These are phyloP conservation scores for Neoniphon sammara DNA, from an alignment of 2,797 vertebrate species.

Conservation along the genomic window DNA sequence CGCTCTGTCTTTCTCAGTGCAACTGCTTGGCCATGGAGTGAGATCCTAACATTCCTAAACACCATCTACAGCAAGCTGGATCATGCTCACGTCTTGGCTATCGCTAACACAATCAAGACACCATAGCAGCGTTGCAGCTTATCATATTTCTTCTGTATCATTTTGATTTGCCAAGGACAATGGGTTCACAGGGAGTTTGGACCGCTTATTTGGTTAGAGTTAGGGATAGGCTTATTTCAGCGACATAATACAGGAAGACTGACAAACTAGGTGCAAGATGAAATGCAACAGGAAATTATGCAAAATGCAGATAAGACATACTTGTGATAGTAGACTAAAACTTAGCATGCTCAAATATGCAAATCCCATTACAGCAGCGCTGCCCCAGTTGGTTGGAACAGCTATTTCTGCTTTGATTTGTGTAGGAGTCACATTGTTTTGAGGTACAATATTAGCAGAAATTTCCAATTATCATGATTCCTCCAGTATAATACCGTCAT, in stretches of 20 bases:
- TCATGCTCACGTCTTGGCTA: constrained; percentile 49
- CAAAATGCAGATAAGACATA: too few species aligned
- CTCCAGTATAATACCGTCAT: too few species aligned
- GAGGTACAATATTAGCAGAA: too few species aligned
- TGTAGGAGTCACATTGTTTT: too few species aligned
- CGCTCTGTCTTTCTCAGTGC: constrained; percentile 30
- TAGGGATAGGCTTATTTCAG: not conserved
- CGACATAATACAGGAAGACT: not conserved
- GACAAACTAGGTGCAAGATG: not conserved
- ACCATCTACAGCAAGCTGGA: constrained; percentile 51
- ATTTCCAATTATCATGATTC: too few species aligned
- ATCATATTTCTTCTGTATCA: constrained; percentile 25
- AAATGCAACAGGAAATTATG: too few species aligned
- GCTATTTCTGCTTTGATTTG: too few species aligned
- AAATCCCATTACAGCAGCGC: too few species aligned
- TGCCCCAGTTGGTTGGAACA: too few species aligned
- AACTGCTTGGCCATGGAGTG: constrained; percentile 13
- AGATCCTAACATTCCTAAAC: constrained; percentile 47
- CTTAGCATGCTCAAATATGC: too few species aligned
- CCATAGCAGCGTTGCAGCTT: constrained; percentile 6
- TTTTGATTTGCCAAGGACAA: not conserved
- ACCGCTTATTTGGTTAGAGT: not conserved
- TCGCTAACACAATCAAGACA: constrained; percentile 34
- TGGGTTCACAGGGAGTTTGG: constrained; percentile 16
- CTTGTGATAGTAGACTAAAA: too few species aligned